Evolutionary conservation across 2,888 invertebrate species (phyloP).

Genomic region (Netelia melanura): DNA sequence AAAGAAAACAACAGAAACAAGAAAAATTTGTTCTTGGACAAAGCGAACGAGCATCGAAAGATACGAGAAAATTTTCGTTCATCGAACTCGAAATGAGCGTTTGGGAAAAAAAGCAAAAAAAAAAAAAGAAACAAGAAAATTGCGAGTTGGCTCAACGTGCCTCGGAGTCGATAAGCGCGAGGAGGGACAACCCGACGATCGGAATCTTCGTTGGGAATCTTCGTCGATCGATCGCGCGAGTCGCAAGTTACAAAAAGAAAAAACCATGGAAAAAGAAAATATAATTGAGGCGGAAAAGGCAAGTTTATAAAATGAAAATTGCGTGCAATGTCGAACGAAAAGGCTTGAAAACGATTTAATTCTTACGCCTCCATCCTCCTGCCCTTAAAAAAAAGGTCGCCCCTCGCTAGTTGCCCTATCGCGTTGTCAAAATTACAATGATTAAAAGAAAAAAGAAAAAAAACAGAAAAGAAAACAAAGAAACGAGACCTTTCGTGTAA

Average conservation of each 20-base stretch:
- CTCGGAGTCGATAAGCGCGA: too few species aligned
- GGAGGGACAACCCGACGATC: too few species aligned
- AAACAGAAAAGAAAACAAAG: slow-evolving; percentile 11
- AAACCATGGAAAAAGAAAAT: background rate
- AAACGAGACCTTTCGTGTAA: slow-evolving; percentile 45
- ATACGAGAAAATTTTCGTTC: background rate
- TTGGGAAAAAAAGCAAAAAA: background rate
- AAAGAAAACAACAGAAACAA: background rate
- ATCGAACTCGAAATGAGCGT: background rate
- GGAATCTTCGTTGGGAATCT: too few species aligned
- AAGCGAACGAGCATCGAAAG: background rate
- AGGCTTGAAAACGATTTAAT: background rate
- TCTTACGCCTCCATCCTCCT: slow-evolving; percentile 21
- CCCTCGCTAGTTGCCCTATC: slow-evolving; percentile 8
- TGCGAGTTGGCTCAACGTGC: background rate
- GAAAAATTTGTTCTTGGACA: background rate
- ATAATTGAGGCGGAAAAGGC: background rate
- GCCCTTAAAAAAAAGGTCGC: background rate
- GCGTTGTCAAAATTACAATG: slow-evolving; percentile 50
- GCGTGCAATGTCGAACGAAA: background rate
- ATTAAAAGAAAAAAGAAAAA: slow-evolving; percentile 12
- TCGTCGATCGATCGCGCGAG: background rate
- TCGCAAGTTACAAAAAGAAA: background rate
- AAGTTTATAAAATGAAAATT: background rate
- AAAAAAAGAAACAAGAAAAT: background rate